Evolutionary conservation across 2,797 vertebrate species (phyloP).

Genomic region (Diplodus sargus): DNA sequence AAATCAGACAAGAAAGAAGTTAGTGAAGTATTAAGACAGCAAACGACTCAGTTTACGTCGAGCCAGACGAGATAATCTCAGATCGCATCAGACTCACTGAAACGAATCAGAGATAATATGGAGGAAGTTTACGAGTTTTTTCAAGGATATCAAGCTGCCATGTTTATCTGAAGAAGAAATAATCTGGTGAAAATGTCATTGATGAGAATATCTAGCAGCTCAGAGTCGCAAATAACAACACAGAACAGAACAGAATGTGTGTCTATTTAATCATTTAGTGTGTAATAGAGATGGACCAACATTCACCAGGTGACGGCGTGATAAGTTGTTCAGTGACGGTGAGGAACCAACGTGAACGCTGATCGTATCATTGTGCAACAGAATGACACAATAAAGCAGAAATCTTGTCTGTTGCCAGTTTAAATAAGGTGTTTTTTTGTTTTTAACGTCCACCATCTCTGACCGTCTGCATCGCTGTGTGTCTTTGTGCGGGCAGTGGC

Average conservation of each 20-base stretch:
- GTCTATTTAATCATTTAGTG: too few species aligned
- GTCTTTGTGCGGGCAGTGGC: conserved; percentile 80
- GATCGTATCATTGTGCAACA: too few species aligned
- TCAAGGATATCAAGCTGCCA: not conserved
- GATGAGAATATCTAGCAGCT: too few species aligned
- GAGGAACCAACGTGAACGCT: too few species aligned
- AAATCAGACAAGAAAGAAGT: not conserved
- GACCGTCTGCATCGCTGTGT: not conserved
- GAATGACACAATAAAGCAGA: too few species aligned
- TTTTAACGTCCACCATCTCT: not conserved
- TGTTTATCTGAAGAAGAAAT: not conserved
- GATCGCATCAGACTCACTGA: not conserved
- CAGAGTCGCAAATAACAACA: not conserved
- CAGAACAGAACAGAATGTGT: too few species aligned
- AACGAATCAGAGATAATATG: not conserved
- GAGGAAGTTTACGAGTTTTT: not conserved
- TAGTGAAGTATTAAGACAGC: not conserved
- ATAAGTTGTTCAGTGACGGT: too few species aligned
- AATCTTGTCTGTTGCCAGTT: too few species aligned
- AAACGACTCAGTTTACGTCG: not conserved
- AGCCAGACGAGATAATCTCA: not conserved
- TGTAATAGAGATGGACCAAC: too few species aligned
- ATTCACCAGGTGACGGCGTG: too few species aligned
- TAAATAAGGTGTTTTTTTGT: not conserved
- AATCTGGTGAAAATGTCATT: not conserved